phyloP scores from a whole-genome alignment of 2,888 invertebrate species.

The Saturnia japonica region DNA sequence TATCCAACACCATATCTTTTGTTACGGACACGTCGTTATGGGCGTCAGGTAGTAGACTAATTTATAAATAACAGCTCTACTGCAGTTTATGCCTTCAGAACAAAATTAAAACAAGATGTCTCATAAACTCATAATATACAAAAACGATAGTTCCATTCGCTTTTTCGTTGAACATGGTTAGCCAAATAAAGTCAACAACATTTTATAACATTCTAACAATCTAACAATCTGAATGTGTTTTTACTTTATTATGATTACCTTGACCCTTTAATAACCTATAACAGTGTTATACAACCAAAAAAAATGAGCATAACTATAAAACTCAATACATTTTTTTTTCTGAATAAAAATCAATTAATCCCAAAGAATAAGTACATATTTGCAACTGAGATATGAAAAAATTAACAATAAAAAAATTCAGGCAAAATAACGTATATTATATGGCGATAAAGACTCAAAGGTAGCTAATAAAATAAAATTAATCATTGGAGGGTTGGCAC shows the following conservation, averaged over 20 bases:
- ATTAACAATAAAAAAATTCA: background rate
- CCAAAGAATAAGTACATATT: background rate
- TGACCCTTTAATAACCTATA: background rate
- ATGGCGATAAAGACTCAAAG: background rate
- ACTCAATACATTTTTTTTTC: background rate
- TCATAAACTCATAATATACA: no score
- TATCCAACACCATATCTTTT: conserved; percentile 66
- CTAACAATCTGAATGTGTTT: background rate
- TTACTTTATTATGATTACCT: background rate
- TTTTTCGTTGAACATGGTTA: background rate
- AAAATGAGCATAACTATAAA: background rate
- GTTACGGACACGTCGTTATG: conserved; percentile 61
- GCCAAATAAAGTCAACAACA: background rate
- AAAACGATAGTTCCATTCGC: background rate
- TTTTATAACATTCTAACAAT: background rate
- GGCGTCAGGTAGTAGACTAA: conserved; percentile 70
- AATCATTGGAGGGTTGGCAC: conserved; percentile 48
- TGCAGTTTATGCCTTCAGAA: conserved; percentile 50
- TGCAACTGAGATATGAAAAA: background rate
- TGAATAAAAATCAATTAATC: background rate
- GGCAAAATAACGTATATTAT: background rate
- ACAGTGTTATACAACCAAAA: background rate
- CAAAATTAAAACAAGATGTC: conserved; percentile 70
- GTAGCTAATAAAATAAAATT: conserved; percentile 36
- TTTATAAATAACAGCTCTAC: conserved; percentile 61